phyloP scores from a whole-genome alignment of 2,888 invertebrate genomes.

The Metacarcinus magister region DNA sequence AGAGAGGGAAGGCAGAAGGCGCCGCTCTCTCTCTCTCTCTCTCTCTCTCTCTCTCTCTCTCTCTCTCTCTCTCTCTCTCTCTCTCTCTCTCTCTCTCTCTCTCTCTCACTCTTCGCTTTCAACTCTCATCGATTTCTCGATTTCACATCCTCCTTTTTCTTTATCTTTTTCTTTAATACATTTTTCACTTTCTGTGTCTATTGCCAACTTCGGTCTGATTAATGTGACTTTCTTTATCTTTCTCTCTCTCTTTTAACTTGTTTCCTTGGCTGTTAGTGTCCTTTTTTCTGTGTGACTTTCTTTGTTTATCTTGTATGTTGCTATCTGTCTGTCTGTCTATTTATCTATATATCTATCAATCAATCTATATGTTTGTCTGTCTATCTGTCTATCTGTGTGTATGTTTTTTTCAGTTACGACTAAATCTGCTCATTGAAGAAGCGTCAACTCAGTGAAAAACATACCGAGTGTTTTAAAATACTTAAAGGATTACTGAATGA shows the following conservation, averaged over 20 bases:
- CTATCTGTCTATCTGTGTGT: too few species aligned
- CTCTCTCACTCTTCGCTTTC: not conserved
- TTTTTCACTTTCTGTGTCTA: not conserved
- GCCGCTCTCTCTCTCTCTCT: not conserved
- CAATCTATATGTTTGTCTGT: too few species aligned
- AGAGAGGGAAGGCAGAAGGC: not conserved
- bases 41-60: slow-evolving; percentile 26
- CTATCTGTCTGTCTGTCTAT: too few species aligned
- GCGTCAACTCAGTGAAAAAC: too few species aligned
- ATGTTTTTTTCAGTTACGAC: too few species aligned
- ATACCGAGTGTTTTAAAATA: too few species aligned
- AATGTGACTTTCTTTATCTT: not conserved
- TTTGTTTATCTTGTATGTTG: not conserved
- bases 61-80: slow-evolving; percentile 15
- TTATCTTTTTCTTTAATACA: not conserved
- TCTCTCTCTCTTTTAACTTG: not conserved
- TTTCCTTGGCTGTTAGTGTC: not conserved
- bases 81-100: slow-evolving; percentile 38
- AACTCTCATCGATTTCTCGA: not conserved
- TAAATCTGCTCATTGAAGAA: too few species aligned
- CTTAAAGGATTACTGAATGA: too few species aligned
- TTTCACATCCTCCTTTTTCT: not conserved
- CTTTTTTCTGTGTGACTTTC: not conserved
- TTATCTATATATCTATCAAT: too few species aligned
- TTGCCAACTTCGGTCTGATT: not conserved